Conservation (phyloP, 2,113 vertebrate species). For the Chloroceryle aenea region DNA sequence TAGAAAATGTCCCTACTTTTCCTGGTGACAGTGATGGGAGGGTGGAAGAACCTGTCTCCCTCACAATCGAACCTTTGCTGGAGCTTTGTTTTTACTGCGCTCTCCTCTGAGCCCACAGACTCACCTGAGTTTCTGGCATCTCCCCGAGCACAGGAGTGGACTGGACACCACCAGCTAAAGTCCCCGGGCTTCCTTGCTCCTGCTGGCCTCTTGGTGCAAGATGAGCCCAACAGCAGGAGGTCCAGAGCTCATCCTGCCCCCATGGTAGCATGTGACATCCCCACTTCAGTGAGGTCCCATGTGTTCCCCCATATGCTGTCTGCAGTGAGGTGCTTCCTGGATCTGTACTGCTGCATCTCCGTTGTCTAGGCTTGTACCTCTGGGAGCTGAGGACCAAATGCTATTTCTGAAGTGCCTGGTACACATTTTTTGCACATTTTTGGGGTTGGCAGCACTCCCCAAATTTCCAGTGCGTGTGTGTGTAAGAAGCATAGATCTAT, state of each 20-base stretch:
- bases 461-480: background rate
- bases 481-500: background rate
- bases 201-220: background rate
- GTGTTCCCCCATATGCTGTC: background rate
- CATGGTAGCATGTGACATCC: background rate
- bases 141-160: background rate
- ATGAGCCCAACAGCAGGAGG: background rate
- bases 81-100: background rate
- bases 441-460: background rate
- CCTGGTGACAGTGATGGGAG: background rate
- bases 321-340: background rate
- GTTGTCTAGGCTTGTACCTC: background rate
- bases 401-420: background rate
- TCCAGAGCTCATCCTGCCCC: background rate
- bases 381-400: background rate
- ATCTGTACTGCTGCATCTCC: background rate
- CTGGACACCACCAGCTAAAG: background rate
- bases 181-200: background rate
- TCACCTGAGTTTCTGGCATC: background rate
- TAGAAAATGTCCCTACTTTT: background rate
- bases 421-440: background rate
- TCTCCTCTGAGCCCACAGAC: background rate
- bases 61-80: background rate
- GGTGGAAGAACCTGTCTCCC: background rate
- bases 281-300: fast-evolving